phyloP scores from a whole-genome alignment of 2,888 invertebrate species.

The Macaria notata region DNA sequence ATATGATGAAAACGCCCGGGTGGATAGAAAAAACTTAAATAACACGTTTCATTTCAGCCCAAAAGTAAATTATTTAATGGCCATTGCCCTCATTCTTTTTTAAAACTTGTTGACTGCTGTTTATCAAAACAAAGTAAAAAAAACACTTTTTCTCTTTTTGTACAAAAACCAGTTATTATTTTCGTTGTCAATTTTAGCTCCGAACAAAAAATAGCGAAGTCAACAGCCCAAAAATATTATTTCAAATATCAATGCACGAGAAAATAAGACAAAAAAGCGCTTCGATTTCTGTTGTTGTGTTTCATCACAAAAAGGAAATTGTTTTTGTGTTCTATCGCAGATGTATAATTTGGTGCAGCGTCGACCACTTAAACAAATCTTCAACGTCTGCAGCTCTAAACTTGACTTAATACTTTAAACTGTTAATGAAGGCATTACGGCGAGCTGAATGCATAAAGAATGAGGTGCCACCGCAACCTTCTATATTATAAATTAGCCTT shows the following conservation, averaged over 20 bases:
- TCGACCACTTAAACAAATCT: slow-evolving; percentile 67
- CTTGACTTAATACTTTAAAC: slow-evolving; percentile 81
- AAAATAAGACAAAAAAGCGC: slow-evolving; percentile 14
- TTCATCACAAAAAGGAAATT: slow-evolving; percentile 39
- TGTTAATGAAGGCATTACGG: slow-evolving; percentile 79
- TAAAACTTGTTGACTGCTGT: not conserved
- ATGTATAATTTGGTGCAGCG: slow-evolving; percentile 43
- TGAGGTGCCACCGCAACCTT: slow-evolving; percentile 62
- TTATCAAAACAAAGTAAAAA: too few species aligned
- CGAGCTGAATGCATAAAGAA: slow-evolving; percentile 77
- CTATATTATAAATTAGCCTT: slow-evolving; percentile 63
- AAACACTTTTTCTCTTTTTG: too few species aligned
- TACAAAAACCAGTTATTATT: too few species aligned
- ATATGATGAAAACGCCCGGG: too few species aligned
- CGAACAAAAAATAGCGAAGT: too few species aligned
- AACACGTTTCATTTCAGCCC: slow-evolving; percentile 10
- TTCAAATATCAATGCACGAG: slow-evolving; percentile 5
- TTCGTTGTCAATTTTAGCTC: too few species aligned
- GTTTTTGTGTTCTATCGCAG: slow-evolving; percentile 44
- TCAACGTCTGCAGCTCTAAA: slow-evolving; percentile 60
- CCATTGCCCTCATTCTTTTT: not conserved
- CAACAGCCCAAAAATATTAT: not conserved
- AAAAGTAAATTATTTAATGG: slow-evolving; percentile 14
- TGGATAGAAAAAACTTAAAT: too few species aligned
- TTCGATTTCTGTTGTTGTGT: slow-evolving; percentile 19